Conservation (phyloP, 2,797 vertebrate species). For the Typhlichthys eigenmanni region DNA sequence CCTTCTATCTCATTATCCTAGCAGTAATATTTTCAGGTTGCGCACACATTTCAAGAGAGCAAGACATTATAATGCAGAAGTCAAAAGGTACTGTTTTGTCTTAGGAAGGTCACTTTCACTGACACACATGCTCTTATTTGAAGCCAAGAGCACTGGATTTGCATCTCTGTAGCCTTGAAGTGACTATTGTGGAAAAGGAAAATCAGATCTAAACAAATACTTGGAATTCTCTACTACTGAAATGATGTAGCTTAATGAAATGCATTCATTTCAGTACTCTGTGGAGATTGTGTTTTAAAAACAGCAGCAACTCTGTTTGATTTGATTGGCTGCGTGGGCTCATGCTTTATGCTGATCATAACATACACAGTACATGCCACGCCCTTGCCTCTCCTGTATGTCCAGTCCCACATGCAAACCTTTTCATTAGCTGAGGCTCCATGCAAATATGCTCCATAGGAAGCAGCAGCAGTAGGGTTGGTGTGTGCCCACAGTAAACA, state of each 20-base stretch:
- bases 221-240: slow-evolving; percentile 7
- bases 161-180: slow-evolving; percentile 22
- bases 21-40: too few relatives aligned
- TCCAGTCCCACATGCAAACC: slow-evolving; percentile 45
- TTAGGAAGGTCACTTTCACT: not conserved
- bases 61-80: not conserved
- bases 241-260: slow-evolving; percentile 10
- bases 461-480: slow-evolving; percentile 48
- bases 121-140: not conserved
- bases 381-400: slow-evolving; percentile 7
- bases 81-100: not conserved
- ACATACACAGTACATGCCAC: not conserved
- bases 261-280: too few relatives aligned
- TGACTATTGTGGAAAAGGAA: not conserved
- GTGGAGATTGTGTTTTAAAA: too few relatives aligned
- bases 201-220: slow-evolving; percentile 4
- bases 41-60: too few relatives aligned
- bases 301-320: too few relatives aligned
- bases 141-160: slow-evolving; percentile 2
- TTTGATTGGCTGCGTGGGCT: too few relatives aligned
- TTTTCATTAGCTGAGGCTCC: slow-evolving; percentile 32
- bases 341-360: too few relatives aligned
- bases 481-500: slow-evolving; percentile 34
- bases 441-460: slow-evolving; percentile 58
- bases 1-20: too few relatives aligned